Percentiles rank a stretch among this genome's conserved stretches.
These are phyloP conservation scores for Accipiter virgatus DNA, from an alignment of 2,113 vertebrate species.

Conservation along the genomic window DNA sequence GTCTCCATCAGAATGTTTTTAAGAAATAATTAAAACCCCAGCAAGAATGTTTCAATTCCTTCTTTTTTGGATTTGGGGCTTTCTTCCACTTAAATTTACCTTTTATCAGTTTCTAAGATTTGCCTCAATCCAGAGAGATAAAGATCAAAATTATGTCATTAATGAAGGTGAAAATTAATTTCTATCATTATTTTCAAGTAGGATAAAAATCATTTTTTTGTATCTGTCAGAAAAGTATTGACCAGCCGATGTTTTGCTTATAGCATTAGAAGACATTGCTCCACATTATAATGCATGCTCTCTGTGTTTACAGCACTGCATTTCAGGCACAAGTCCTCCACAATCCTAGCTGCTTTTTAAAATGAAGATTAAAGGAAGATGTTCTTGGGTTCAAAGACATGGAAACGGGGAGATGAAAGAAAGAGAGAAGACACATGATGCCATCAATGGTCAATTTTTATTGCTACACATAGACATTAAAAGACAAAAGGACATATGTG, in stretches of 20 bases:
- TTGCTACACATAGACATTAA: neutral
- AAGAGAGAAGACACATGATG: neutral
- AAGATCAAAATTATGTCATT: neutral
- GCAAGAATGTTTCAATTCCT: neutral
- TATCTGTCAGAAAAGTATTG: neutral
- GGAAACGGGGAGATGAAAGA: fast-evolving
- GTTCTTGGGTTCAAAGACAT: fast-evolving
- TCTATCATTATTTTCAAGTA: neutral
- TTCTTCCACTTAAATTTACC: neutral
- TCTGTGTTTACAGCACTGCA: neutral
- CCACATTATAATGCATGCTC: fast-evolving
- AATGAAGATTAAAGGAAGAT: neutral
- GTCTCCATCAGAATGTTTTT: neutral
- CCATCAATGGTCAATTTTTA: constrained; percentile 14
- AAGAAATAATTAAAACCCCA: neutral
- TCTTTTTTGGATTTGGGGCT: neutral
- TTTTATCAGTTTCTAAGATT: neutral
- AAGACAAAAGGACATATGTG: neutral
- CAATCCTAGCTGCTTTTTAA: neutral
- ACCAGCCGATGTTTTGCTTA: fast-evolving
- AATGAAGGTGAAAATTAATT: neutral
- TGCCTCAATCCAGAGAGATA: neutral
- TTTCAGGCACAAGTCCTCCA: neutral
- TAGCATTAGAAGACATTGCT: neutral
- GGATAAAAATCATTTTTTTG: no score